A percentile compares a stretch with the other conserved stretches of the same genome.
phyloP scores from a whole-genome alignment of 2,888 invertebrate genomes.

The Cyrtodaria siliqua region DNA sequence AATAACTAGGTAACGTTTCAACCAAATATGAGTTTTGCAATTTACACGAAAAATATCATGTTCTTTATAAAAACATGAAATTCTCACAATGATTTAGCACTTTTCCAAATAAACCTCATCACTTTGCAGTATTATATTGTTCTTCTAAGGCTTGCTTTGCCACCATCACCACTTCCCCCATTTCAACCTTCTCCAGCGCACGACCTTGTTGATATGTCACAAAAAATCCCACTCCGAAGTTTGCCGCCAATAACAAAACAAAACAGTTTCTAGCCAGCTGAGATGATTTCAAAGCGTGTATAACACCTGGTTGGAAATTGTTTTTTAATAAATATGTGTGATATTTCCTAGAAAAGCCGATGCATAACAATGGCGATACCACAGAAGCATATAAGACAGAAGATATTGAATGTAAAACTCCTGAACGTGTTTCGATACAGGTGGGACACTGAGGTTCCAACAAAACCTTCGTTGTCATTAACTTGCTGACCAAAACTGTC shows the following conservation, averaged over 20 bases:
- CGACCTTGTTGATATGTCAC: slow-evolving; percentile 17
- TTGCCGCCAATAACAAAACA: background rate
- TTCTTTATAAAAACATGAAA: no score
- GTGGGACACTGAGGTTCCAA: slow-evolving; percentile 21
- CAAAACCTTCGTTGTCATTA: background rate
- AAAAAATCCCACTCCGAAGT: slow-evolving; percentile 21
- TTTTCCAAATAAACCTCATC: no score
- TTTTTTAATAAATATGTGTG: slow-evolving; percentile 16
- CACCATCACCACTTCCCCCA: background rate
- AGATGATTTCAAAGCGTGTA: slow-evolving; percentile 16
- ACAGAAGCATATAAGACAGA: background rate
- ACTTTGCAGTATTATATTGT: background rate
- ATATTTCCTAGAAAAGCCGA: slow-evolving; percentile 20
- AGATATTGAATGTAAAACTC: background rate
- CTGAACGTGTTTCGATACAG: slow-evolving; percentile 20
- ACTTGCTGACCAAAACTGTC: background rate
- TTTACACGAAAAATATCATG: no score
- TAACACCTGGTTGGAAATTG: slow-evolving; percentile 23
- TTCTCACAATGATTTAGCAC: no score
- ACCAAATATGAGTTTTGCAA: no score
- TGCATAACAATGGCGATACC: slow-evolving; percentile 11
- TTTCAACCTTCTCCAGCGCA: slow-evolving; percentile 7
- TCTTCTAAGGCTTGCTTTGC: slow-evolving; percentile 1
- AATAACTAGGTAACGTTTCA: no score
- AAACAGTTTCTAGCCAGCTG: background rate